Conservation (phyloP, 2,888 invertebrate genomes). For the Hypena proboscidalis region DNA sequence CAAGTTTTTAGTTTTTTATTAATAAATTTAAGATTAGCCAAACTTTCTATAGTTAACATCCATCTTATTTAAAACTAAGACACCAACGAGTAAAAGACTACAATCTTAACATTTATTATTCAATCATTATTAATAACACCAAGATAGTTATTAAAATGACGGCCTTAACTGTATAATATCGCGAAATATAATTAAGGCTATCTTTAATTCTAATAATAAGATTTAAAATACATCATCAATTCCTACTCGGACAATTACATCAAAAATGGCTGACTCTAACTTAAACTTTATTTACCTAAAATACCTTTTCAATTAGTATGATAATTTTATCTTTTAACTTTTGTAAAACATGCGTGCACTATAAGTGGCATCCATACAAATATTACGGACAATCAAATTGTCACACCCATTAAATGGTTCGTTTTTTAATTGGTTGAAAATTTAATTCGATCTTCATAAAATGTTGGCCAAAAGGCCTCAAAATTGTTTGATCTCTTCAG, state of each 20-base stretch:
- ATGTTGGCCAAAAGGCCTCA: constrained; percentile 7
- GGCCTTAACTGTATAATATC: too few relatives aligned
- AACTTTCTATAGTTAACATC: too few relatives aligned
- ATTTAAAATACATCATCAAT: background rate
- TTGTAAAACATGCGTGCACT: background rate
- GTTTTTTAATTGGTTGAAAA: constrained; percentile 6
- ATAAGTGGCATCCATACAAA: constrained; percentile 20
- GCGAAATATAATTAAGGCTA: background rate
- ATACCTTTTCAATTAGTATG: too few relatives aligned
- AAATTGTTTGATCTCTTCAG: constrained; percentile 8
- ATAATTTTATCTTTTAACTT: background rate
- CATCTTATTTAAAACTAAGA: too few relatives aligned
- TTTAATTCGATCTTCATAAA: constrained; percentile 3
- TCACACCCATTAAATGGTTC: constrained; percentile 24
- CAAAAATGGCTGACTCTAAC: background rate
- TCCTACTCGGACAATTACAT: background rate
- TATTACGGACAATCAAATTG: constrained; percentile 13
- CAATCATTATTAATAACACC: too few relatives aligned
- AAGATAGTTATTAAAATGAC: too few relatives aligned
- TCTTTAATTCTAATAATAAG: too few relatives aligned
- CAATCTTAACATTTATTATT: too few relatives aligned
- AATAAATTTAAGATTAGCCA: too few relatives aligned
- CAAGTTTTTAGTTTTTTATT: too few relatives aligned
- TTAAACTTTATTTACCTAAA: background rate
- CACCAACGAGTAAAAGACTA: too few relatives aligned